Evolutionary conservation across 1,140 invertebrate species (phyloP), one percentile per base, ranked within the genome.

Genomic region (Thalassaphorura encarpata): DNA sequence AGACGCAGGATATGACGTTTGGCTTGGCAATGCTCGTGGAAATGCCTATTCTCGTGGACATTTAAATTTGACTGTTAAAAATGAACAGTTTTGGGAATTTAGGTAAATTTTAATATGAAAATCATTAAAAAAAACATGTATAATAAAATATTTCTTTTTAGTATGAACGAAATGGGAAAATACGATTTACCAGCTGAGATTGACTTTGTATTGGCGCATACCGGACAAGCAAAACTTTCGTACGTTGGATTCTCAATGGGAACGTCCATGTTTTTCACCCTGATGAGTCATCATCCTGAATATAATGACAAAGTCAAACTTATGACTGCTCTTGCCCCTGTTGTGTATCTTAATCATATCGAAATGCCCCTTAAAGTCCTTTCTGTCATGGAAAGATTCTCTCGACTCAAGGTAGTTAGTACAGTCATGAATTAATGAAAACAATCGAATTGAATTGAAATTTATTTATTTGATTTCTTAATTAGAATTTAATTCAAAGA

Each of bases 231-330:
- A 5, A 54, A 67, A 29, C 23, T 67, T 13, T 47, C 71, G 56
- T 89, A 85, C 67, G 67, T 85, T 1, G 85, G 82, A 0, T 80
- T 85, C 54, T 80, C 78, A 6, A 76, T 80, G 69, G 83, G 82
- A 0, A 75, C 76, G 1, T 64, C 69, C 6, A 71, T 73, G 43
- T 79, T 79, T 63, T 80, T 80, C 60, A 76, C 78, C 2, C 78
- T 83, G 77, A 67, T 74, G 59, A 78, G 78, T 33, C 66, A 75
- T 18, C 72, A 69, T 52, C 78, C 81, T 0, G 75, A 80, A 52
- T 83, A 82, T 63, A 81, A 82, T 59, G 59, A 70, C 2, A 82
- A 80, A 69, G 71, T 82, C 27, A 68, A 68, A 13, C 58, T 76
- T n/a, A 73, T 74, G 29, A 69, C 80, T 49, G 78, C 78, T 45